These are phyloP conservation scores for Pteromalus puparum DNA, from an alignment of 1,140 invertebrate species.

Conservation along the genomic window DNA sequence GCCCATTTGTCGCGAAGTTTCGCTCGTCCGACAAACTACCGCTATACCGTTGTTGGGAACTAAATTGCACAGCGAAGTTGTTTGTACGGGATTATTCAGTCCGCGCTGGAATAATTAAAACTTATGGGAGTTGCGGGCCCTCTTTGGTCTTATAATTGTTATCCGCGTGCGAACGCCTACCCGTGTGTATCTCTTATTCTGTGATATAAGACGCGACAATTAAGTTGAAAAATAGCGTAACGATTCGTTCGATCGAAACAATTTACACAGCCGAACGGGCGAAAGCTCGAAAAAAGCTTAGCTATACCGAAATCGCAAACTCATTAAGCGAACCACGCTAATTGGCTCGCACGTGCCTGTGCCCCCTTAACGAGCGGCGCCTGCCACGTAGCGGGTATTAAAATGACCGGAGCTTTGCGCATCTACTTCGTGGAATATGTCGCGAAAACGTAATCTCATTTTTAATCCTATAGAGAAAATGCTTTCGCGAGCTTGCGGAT, in stretches of 20 bases:
- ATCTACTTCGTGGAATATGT: neutral
- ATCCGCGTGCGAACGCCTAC: too few species aligned
- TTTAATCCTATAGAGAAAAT: too few species aligned
- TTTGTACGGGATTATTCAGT: neutral
- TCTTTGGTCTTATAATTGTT: neutral
- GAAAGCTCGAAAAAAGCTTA: conserved; percentile 7
- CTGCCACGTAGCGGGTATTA: neutral
- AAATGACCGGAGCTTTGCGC: neutral
- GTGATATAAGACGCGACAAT: neutral
- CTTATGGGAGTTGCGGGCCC: neutral
- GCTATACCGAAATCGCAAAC: neutral
- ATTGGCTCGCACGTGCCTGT: conserved; percentile 12
- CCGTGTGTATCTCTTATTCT: neutral
- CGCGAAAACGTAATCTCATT: neutral
- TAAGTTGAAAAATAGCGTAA: too few species aligned
- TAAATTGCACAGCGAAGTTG: neutral
- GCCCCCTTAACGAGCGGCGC: conserved; percentile 22
- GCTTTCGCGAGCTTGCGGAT: too few species aligned
- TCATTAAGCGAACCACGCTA: conserved; percentile 9
- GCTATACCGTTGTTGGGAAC: neutral
- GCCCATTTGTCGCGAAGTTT: too few species aligned
- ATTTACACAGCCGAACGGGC: neutral
- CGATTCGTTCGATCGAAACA: neutral
- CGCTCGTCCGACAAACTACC: too few species aligned
- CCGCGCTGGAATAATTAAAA: neutral